Evolutionary conservation across 2,797 vertebrate species (phyloP), one percentile per base, ranked within the genome.

Genomic region (Pseudochirops corinnae): DNA sequence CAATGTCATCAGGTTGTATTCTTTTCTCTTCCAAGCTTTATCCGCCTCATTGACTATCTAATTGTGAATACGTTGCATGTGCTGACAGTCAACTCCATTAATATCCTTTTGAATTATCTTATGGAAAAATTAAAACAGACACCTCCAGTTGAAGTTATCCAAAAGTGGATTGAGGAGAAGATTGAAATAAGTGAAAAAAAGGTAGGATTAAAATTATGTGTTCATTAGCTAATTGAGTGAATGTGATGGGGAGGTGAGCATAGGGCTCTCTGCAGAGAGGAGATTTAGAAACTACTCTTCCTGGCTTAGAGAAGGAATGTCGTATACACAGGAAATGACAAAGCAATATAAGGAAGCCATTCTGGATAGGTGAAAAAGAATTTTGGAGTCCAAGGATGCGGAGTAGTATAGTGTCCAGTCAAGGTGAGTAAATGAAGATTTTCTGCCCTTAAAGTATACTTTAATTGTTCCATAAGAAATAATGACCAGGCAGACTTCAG

Each of bases 11-110:
- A 98, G 90, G 0, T 87, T 96, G 95, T 95, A 60, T 92, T 95
- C 96, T 96, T 97, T 95, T 94, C 95, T 94, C 74, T 62, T 31
- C 55, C 92, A 94, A 99, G 99, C 98, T 99, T 99, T 97, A 99
- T 99, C 96, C 99, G 98, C 93, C 98, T 99, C 82, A 98, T 99
- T 94, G 99, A 99, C 98, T 99, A 99, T 97, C 94, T 99, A 97
- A 99, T 99, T 29, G 96, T 99, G 95, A 99, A 98, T 97, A 99
- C 99, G 26, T 97, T 99, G 98, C 99, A 99, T 93, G 91, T 97
- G 87, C 95, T 99, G 95, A 98, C 99, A 93, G 98, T 99, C 56
- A 99, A 99, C 96, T 98, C 99, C 33, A 98, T 99, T 94, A 98
- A 95, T 93, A 97, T 97, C 50, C 97, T 99, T 56, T 97, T 99